Evolutionary conservation across 2,888 invertebrate genomes (phyloP).

Genomic region (Odontocolon sp.): DNA sequence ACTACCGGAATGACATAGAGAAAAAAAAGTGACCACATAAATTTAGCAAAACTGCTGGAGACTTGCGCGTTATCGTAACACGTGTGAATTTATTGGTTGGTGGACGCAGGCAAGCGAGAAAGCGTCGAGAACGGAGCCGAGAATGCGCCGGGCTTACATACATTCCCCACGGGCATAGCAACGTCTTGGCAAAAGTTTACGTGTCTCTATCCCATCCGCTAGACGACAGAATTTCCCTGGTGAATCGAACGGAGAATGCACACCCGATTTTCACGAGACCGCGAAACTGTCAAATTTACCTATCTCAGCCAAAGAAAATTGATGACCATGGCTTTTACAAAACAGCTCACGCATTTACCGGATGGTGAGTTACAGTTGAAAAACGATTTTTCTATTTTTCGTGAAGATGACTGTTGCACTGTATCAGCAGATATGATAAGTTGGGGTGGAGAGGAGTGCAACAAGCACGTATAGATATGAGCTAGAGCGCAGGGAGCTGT

Average conservation of each 20-base stretch:
- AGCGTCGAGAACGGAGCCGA: constrained; percentile 29
- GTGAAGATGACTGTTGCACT: no score
- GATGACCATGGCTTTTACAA: constrained; percentile 1
- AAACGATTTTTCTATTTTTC: no score
- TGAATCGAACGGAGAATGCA: constrained; percentile 63
- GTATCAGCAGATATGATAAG: no score
- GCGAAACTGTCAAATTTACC: constrained; percentile 56
- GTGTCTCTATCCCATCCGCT: constrained; percentile 63
- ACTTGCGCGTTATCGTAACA: constrained; percentile 55
- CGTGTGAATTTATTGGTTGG: constrained; percentile 63
- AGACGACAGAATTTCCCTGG: constrained; percentile 73
- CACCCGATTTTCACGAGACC: constrained; percentile 48
- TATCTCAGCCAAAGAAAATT: constrained; percentile 52
- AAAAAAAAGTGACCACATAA: constrained; percentile 5
- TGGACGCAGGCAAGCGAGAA: constrained; percentile 45
- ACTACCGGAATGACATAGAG: constrained; percentile 37
- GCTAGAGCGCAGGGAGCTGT: no score
- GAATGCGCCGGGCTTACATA: constrained; percentile 20
- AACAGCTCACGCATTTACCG: not conserved
- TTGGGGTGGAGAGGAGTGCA: no score
- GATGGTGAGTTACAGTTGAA: not conserved
- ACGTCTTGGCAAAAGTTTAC: constrained; percentile 70
- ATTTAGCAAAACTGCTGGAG: constrained; percentile 47
- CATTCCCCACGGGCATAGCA: constrained; percentile 49
- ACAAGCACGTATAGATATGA: no score